These are phyloP conservation scores for Halotydeus destructor DNA, from an alignment of 1,140 invertebrate genomes.

Conservation along the genomic window DNA sequence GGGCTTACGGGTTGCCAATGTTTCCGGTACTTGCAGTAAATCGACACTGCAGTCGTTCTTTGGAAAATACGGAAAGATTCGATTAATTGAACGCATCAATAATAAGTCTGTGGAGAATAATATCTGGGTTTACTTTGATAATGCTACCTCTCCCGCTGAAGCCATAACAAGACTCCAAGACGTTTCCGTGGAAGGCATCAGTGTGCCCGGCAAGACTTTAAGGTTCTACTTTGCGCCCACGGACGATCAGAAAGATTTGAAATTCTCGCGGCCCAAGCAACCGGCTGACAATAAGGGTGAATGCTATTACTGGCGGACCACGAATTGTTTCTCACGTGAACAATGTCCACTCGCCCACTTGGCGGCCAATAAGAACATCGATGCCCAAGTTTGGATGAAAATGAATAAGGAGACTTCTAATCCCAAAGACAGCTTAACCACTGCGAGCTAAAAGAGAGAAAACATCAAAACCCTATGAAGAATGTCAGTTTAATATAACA, in stretches of 20 bases:
- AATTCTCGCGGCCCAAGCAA: slow-evolving; percentile 12
- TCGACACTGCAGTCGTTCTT: slow-evolving; percentile 6
- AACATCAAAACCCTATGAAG: too few relatives aligned
- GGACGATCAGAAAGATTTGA: slow-evolving; percentile 12
- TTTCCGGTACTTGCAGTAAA: background rate
- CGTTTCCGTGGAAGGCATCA: slow-evolving; percentile 2
- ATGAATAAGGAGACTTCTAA: slow-evolving; percentile 3
- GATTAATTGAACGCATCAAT: slow-evolving; percentile 4
- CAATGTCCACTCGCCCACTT: slow-evolving; percentile 10
- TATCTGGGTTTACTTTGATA: slow-evolving; percentile 13
- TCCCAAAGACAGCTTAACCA: too few relatives aligned
- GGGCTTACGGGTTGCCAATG: slow-evolving; percentile 11
- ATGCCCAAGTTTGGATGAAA: slow-evolving; percentile 15
- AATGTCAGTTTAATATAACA: too few relatives aligned
- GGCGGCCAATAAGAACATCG: slow-evolving; percentile 12
- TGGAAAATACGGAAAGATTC: slow-evolving; percentile 9
- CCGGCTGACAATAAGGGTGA: slow-evolving; percentile 11
- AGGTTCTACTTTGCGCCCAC: slow-evolving; percentile 12
- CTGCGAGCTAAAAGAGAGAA: too few relatives aligned
- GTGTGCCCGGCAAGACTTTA: background rate
- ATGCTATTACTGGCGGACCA: slow-evolving; percentile 15
- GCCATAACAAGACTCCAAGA: slow-evolving; percentile 9
- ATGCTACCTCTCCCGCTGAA: slow-evolving; percentile 11
- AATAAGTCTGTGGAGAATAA: background rate
- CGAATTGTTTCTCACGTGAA: slow-evolving; percentile 7